A percentile compares a stretch with the other conserved stretches of the same genome.
Conservation (phyloP, 2,113 vertebrate genomes). For the Lucifuga dentata region DNA sequence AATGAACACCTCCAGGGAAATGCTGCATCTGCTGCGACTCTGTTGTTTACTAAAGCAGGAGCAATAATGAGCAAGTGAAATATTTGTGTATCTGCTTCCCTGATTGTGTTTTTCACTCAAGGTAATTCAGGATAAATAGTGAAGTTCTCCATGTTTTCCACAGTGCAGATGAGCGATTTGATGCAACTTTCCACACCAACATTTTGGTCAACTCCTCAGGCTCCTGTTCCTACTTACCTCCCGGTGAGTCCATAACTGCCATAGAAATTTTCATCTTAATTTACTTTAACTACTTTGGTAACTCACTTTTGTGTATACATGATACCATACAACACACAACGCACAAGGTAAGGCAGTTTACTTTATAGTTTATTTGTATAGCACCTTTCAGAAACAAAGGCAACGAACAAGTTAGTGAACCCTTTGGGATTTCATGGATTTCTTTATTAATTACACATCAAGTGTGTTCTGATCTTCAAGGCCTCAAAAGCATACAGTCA, state of each 20-base stretch:
- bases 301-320: too few relatives aligned
- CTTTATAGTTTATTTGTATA: too few relatives aligned
- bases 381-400: too few relatives aligned
- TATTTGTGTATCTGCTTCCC: constrained; percentile 5
- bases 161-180: constrained; percentile 95
- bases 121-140: constrained; percentile 27
- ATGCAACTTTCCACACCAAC: constrained; percentile 94
- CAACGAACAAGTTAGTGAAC: too few relatives aligned
- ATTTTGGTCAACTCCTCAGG: constrained; percentile 91
- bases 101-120: constrained; percentile 16
- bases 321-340: too few relatives aligned
- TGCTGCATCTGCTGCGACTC: constrained; percentile 4
- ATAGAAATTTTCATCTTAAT: too few relatives aligned
- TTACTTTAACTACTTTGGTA: too few relatives aligned
- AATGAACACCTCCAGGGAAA: constrained; percentile 41
- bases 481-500: too few relatives aligned
- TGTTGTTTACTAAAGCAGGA: constrained; percentile 11
- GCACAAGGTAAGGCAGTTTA: too few relatives aligned
- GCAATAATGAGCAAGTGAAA: constrained; percentile 8
- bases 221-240: constrained; percentile 89
- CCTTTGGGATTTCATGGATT: too few relatives aligned
- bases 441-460: too few relatives aligned
- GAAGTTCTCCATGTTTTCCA: constrained; percentile 38
- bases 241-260: constrained; percentile 85
- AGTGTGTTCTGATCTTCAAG: too few relatives aligned